Conservation (phyloP, 2,888 invertebrate genomes). For the Acleris emargana region DNA sequence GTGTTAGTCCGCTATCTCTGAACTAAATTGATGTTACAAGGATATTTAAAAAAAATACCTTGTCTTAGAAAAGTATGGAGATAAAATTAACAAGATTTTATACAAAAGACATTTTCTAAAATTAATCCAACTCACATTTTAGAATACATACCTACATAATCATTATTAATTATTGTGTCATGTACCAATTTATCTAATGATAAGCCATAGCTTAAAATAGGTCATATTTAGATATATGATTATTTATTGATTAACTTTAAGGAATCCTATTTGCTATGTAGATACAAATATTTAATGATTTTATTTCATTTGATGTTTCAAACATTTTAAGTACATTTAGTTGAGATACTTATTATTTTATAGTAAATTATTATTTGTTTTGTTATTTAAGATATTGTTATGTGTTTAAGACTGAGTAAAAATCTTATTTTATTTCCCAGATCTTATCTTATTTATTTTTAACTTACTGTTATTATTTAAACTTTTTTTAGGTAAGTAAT, state of each 20-base stretch:
- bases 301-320: neutral
- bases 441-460: neutral
- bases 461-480: neutral
- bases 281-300: no score
- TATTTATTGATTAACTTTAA: slow-evolving; percentile 17
- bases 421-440: neutral
- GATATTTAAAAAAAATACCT: no score
- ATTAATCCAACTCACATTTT: no score
- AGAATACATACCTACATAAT: no score
- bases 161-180: no score
- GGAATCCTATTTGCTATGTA: no score
- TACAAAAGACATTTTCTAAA: no score
- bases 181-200: neutral
- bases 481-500: neutral
- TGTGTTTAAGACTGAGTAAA: slow-evolving; percentile 32
- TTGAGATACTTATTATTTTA: neutral
- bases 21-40: neutral
- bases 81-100: no score
- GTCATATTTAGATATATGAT: slow-evolving; percentile 26
- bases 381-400: slow-evolving; percentile 20
- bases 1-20: slow-evolving; percentile 8
- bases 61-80: no score
- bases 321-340: neutral
- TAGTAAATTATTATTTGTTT: slow-evolving; percentile 11
- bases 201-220: neutral